Conservation (phyloP, 2,888 invertebrate species). For the Callyntrura sp. region DNA sequence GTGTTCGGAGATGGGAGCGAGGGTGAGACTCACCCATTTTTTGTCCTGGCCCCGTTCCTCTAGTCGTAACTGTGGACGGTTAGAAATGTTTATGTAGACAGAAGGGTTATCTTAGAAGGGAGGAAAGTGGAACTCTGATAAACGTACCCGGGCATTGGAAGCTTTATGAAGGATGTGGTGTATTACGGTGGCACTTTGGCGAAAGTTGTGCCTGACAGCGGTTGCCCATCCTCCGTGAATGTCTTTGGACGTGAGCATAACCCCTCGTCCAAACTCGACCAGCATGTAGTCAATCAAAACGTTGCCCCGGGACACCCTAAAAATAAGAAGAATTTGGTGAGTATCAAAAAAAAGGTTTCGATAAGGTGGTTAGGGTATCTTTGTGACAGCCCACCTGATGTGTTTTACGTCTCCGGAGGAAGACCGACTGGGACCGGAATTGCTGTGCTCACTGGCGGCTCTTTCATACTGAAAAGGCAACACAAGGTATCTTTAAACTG, state of each 20-base stretch:
- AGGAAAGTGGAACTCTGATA: neutral
- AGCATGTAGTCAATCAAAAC: conserved; percentile 82
- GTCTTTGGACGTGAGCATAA: conserved; percentile 76
- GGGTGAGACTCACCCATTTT: conserved; percentile 82
- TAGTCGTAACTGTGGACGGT: conserved; percentile 81
- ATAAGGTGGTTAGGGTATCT: neutral
- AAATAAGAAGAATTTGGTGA: too few relatives aligned
- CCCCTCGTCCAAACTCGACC: conserved; percentile 82
- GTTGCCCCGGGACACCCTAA: conserved; percentile 82
- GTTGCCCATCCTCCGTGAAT: conserved; percentile 70
- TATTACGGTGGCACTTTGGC: conserved; percentile 75
- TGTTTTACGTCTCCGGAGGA: conserved; percentile 46
- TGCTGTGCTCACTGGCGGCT: neutral
- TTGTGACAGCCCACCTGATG: conserved; percentile 44
- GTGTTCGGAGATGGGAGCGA: conserved; percentile 82
- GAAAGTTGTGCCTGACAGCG: conserved; percentile 81
- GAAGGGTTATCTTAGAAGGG: neutral
- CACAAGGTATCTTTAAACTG: neutral
- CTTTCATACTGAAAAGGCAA: conserved; percentile 66
- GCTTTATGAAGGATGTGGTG: conserved; percentile 82
- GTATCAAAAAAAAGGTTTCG: too few relatives aligned
- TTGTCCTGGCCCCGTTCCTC: conserved; percentile 79
- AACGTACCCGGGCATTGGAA: conserved; percentile 80
- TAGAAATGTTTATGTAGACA: too few relatives aligned
- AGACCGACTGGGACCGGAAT: neutral